These are phyloP conservation scores for Cuniculus paca DNA, from an alignment of 2,797 vertebrate genomes.

Conservation along the genomic window DNA sequence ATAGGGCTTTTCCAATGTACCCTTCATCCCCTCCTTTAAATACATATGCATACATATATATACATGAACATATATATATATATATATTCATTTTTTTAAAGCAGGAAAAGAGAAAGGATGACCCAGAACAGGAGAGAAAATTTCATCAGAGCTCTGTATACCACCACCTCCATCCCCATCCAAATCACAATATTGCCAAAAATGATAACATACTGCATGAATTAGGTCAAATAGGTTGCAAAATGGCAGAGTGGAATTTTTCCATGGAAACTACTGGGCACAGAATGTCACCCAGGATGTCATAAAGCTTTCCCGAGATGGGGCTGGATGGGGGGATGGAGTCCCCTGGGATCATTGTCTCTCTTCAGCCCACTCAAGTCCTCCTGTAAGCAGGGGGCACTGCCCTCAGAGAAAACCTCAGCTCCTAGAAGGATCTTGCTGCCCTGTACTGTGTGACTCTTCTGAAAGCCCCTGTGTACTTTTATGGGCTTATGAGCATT, in stretches of 20 bases:
- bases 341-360: rapidly evolving
- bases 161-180: slow-evolving; percentile 64
- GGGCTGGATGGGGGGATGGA: rapidly evolving
- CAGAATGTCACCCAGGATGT: neutral
- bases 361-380: neutral
- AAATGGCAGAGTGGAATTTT: slow-evolving; percentile 76
- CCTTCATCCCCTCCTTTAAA: too few relatives aligned
- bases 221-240: slow-evolving; percentile 77
- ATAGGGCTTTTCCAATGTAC: neutral
- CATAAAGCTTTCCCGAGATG: neutral
- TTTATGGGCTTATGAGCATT: neutral
- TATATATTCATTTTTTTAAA: neutral
- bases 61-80: neutral
- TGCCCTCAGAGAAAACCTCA: neutral
- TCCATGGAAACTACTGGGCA: slow-evolving; percentile 45
- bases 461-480: neutral
- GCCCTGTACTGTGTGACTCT: rapidly evolving
- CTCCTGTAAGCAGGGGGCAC: neutral
- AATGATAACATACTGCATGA: slow-evolving; percentile 74
- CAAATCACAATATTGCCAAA: slow-evolving; percentile 81
- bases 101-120: neutral
- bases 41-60: rapidly evolving
- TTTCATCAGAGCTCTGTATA: neutral
- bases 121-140: neutral
- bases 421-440: neutral